phyloP scores from a whole-genome alignment of 1,140 invertebrate species.

The Stegodyphus dumicola region DNA sequence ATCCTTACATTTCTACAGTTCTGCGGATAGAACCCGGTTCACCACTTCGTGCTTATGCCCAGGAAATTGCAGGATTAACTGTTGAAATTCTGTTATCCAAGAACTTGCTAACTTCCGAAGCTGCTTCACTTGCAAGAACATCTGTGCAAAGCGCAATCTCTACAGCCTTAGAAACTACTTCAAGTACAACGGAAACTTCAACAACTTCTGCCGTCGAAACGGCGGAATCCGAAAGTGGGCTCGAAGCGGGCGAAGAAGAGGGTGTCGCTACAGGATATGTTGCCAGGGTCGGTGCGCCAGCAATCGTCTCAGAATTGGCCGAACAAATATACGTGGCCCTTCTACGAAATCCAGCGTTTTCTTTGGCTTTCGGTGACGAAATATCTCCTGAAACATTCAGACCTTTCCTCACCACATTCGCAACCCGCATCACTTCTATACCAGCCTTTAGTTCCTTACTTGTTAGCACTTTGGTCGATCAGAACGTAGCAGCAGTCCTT shows the following conservation, averaged over 20 bases:
- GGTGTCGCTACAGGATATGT: neutral
- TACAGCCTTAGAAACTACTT: neutral
- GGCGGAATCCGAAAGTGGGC: neutral
- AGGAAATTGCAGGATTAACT: neutral
- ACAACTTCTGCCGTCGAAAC: neutral
- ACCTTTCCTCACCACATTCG: neutral
- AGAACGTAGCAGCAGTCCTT: neutral
- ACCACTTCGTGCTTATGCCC: neutral
- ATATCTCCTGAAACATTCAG: neutral
- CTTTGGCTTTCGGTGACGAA: neutral
- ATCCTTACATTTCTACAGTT: neutral
- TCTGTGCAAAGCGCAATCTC: neutral
- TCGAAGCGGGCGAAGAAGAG: neutral
- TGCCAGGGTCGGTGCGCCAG: neutral
- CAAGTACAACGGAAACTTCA: neutral
- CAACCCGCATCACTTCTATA: neutral
- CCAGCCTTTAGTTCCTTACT: neutral
- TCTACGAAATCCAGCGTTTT: neutral
- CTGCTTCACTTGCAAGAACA: neutral
- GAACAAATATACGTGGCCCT: neutral
- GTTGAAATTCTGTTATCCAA: neutral
- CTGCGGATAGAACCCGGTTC: neutral
- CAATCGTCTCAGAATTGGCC: neutral
- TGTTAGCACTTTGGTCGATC: neutral
- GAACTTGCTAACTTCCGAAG: neutral